Conservation (phyloP, 1,140 invertebrate genomes). For the Pseudomyrmex sp. region DNA sequence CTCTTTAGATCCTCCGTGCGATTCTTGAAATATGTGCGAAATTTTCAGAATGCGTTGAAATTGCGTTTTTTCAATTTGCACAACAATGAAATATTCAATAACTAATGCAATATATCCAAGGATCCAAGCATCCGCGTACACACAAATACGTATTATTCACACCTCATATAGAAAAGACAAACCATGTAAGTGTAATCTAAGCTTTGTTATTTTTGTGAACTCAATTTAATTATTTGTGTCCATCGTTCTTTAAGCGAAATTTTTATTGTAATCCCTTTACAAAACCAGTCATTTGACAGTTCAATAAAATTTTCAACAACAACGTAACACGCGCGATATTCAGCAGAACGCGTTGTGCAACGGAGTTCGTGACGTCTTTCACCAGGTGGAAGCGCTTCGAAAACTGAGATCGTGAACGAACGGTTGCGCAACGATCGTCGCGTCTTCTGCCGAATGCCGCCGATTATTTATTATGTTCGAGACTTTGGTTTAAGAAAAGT, state of each 20-base stretch:
- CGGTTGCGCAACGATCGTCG: no score
- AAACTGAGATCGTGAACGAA: no score
- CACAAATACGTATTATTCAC: constrained; percentile 53
- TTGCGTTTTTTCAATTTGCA: constrained; percentile 7
- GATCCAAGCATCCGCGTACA: constrained; percentile 49
- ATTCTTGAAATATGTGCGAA: constrained; percentile 5
- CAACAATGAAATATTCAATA: constrained; percentile 5
- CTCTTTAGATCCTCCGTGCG: not conserved
- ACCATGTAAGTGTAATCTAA: constrained; percentile 53
- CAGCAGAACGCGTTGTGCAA: no score
- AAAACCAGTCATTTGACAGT: constrained; percentile 13
- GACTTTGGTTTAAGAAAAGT: no score
- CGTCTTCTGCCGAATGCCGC: no score
- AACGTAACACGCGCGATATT: not conserved
- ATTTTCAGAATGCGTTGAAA: not conserved
- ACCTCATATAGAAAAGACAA: constrained; percentile 38
- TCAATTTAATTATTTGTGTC: constrained; percentile 32
- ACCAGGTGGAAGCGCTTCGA: no score
- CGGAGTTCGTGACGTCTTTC: no score
- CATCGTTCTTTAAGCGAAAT: constrained; percentile 28
- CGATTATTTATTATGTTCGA: no score
- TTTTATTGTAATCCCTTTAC: constrained; percentile 40
- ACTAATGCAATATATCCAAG: constrained; percentile 38
- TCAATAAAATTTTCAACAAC: not conserved
- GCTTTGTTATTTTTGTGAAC: constrained; percentile 57